Evolutionary conservation across 2,888 invertebrate species (phyloP).

Genomic region (Andrena hattorfiana): DNA sequence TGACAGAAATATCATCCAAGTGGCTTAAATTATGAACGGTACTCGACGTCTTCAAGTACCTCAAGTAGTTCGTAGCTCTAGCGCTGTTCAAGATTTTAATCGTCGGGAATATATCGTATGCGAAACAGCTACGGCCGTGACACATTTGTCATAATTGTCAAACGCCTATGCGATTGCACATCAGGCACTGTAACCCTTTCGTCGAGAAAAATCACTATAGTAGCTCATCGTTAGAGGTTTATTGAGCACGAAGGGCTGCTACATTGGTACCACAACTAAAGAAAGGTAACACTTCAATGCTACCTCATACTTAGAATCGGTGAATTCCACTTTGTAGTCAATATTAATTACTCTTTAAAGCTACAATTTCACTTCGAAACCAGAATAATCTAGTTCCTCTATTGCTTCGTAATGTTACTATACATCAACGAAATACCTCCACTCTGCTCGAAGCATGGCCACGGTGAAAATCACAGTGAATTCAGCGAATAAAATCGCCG

Average conservation of each 20-base stretch:
- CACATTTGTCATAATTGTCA: constrained; percentile 32
- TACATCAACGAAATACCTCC: too few relatives aligned
- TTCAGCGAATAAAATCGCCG: not conserved
- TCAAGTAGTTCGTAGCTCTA: constrained; percentile 33
- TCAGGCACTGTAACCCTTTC: not conserved
- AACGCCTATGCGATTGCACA: not conserved
- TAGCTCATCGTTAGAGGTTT: not conserved
- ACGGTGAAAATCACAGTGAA: not conserved
- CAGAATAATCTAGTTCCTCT: not conserved
- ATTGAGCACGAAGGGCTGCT: not conserved
- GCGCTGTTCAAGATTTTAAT: constrained; percentile 11
- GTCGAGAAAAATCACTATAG: not conserved
- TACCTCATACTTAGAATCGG: not conserved
- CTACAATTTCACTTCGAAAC: too few relatives aligned
- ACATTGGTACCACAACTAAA: not conserved
- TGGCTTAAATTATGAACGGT: constrained; percentile 1
- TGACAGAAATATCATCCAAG: constrained; percentile 31
- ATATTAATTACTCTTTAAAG: too few relatives aligned
- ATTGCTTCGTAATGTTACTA: not conserved
- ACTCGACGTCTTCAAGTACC: constrained; percentile 33
- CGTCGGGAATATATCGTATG: constrained; percentile 4
- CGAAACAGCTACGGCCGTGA: constrained; percentile 4
- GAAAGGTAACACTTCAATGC: not conserved
- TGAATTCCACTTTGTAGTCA: too few relatives aligned
- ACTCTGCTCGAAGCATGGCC: too few relatives aligned